phyloP scores from a whole-genome alignment of 2,113 vertebrate species.

The Sinocyclocheilus grahami region DNA sequence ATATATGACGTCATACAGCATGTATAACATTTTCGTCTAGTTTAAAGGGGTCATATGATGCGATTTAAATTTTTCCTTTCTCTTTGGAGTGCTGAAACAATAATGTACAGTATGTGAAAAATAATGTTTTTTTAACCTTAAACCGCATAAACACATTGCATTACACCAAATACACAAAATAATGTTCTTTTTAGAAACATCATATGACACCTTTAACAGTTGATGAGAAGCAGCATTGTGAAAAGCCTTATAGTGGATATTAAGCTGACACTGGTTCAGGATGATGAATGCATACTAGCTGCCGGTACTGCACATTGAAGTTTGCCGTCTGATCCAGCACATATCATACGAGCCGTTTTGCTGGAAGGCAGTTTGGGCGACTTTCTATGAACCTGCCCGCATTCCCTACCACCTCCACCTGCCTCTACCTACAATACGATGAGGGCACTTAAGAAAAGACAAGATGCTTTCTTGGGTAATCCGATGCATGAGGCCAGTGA shows the following conservation, averaged over 20 bases:
- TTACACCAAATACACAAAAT: too few relatives aligned
- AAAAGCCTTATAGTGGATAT: not conserved
- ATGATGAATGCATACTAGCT: not conserved
- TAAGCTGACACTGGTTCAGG: not conserved
- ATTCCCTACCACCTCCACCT: conserved; percentile 53
- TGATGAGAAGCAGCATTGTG: not conserved
- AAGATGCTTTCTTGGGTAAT: conserved; percentile 62
- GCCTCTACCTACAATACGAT: conserved; percentile 57
- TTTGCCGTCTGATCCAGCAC: conserved; percentile 2
- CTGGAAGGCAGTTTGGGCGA: conserved; percentile 59
- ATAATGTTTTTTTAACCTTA: too few relatives aligned
- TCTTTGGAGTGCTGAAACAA: too few relatives aligned
- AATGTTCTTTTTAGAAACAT: too few relatives aligned
- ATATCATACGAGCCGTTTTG: conserved; percentile 61
- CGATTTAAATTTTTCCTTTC: too few relatives aligned
- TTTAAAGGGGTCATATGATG: too few relatives aligned
- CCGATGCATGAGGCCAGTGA: conserved; percentile 57
- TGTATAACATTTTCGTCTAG: too few relatives aligned
- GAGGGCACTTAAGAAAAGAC: conserved; percentile 61
- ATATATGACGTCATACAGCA: too few relatives aligned
- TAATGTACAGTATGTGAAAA: too few relatives aligned
- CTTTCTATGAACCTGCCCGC: conserved; percentile 62
- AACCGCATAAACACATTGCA: too few relatives aligned
- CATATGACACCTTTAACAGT: not conserved
- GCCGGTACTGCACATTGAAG: not conserved